Evolutionary conservation across 2,888 invertebrate genomes (phyloP).

Genomic region (Bursaphelenchus okinawaensis): DNA sequence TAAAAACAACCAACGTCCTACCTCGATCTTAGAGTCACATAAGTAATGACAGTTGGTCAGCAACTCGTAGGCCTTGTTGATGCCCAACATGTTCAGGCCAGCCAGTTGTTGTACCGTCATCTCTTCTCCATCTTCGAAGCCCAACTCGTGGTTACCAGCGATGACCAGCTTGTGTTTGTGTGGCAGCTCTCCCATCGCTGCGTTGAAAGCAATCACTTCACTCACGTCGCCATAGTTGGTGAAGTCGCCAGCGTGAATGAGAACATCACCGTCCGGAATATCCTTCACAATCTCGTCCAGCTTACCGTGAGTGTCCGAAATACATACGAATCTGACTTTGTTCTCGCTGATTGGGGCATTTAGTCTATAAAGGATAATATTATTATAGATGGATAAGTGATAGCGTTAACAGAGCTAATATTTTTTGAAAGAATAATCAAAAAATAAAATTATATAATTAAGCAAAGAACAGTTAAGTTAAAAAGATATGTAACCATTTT

Average conservation of each 20-base stretch:
- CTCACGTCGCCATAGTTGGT: conserved; percentile 54
- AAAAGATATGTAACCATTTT: too few relatives aligned
- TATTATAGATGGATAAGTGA: too few relatives aligned
- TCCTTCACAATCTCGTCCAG: conserved; percentile 29
- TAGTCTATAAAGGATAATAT: conserved; percentile 45
- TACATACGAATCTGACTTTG: conserved; percentile 48
- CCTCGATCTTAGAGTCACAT: conserved; percentile 47
- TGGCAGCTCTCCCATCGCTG: conserved; percentile 64
- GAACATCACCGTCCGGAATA: conserved; percentile 49
- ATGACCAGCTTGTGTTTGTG: conserved; percentile 77
- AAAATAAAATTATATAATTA: too few relatives aligned
- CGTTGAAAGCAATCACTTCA: conserved; percentile 56
- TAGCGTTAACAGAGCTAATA: too few relatives aligned
- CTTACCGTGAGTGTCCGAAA: conserved; percentile 55
- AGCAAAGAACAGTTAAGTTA: too few relatives aligned
- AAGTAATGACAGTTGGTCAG: conserved; percentile 54
- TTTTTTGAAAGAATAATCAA: too few relatives aligned
- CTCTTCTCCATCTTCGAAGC: conserved; percentile 67
- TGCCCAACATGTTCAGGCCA: conserved; percentile 50
- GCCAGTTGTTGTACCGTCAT: conserved; percentile 48
- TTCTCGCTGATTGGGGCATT: conserved; percentile 40
- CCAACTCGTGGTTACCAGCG: conserved; percentile 79
- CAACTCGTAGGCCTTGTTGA: conserved; percentile 53
- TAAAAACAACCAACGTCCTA: conserved; percentile 15
- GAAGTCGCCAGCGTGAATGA: conserved; percentile 56